phyloP scores from a whole-genome alignment of 2,113 vertebrate genomes.

The Nesogale talazaci region DNA sequence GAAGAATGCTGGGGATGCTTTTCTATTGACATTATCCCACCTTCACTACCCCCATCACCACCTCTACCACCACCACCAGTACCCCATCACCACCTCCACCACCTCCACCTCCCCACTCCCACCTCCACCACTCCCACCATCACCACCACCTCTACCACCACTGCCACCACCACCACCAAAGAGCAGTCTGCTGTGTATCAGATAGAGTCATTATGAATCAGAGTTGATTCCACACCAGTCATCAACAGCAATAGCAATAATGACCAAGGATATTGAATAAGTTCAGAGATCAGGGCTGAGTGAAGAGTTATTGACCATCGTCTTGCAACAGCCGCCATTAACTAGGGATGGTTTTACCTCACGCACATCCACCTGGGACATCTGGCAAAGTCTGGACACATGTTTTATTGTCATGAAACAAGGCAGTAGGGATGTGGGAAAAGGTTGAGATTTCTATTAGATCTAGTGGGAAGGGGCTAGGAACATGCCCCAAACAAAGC shows the following conservation, averaged over 20 bases:
- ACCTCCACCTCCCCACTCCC: too few relatives aligned
- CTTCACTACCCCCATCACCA: too few relatives aligned
- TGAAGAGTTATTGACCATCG: neutral
- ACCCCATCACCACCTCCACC: too few relatives aligned
- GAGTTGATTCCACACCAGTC: neutral
- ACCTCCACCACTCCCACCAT: neutral
- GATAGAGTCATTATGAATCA: neutral
- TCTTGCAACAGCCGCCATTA: neutral
- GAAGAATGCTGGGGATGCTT: neutral
- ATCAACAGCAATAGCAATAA: neutral
- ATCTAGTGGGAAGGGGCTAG: neutral
- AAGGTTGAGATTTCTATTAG: too few relatives aligned
- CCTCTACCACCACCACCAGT: too few relatives aligned
- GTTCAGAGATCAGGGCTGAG: slow-evolving; percentile 20
- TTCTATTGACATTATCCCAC: neutral
- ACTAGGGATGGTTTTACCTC: neutral
- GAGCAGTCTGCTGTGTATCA: neutral
- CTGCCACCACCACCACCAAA: too few relatives aligned
- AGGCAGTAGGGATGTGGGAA: neutral
- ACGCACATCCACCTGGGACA: neutral
- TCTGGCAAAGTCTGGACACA: neutral
- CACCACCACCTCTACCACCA: too few relatives aligned
- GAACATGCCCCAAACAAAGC: neutral
- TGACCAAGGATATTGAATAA: neutral
- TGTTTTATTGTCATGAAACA: neutral